Conservation (phyloP, 2,888 invertebrate genomes). For the Dichetophora obliterata region DNA sequence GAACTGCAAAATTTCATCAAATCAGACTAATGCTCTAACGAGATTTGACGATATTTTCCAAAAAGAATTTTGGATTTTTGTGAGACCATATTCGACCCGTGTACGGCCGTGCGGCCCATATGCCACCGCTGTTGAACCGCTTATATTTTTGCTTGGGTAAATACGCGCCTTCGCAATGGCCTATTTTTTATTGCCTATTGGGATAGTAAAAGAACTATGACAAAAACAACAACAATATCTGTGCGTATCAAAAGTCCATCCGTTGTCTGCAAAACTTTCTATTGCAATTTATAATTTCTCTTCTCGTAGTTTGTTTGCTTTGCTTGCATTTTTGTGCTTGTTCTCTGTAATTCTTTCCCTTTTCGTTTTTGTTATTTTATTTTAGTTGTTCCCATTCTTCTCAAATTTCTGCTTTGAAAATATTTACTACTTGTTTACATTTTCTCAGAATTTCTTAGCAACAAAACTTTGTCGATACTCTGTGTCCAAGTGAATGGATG, state of each 20-base stretch:
- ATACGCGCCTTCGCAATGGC: neutral
- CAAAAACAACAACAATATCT: neutral
- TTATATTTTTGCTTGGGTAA: no score
- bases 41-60: no score
- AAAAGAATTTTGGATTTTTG: no score
- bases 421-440: neutral
- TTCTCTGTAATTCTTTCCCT: neutral
- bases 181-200: no score
- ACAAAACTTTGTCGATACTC: no score
- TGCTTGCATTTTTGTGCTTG: neutral
- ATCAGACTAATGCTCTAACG: no score
- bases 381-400: neutral
- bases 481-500: no score
- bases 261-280: neutral
- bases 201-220: neutral
- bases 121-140: no score
- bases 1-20: no score
- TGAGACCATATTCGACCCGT: no score
- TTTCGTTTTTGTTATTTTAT: neutral
- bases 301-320: neutral
- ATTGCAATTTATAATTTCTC: slow-evolving; percentile 14
- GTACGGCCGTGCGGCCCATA: no score
- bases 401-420: neutral
- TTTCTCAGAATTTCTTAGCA: neutral
- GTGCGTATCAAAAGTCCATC: neutral